Conservation (phyloP, 2,113 vertebrate species). For the Lasiurus borealis region DNA sequence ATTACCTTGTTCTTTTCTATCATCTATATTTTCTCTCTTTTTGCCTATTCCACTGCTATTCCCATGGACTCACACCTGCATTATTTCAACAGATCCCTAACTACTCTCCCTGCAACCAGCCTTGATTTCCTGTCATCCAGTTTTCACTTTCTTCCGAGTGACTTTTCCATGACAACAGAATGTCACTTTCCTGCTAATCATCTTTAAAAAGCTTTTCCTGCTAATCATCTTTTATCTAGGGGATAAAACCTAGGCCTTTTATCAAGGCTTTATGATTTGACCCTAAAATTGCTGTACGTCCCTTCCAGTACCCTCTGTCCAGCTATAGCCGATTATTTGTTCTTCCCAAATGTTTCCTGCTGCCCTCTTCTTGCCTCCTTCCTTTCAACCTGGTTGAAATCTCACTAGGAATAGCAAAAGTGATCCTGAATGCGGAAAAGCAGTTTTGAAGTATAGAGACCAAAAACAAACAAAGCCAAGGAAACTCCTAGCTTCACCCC, state of each 20-base stretch:
- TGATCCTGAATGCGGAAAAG: background rate
- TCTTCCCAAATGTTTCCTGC: background rate
- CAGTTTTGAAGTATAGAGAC: background rate
- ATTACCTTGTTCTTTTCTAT: too few species aligned
- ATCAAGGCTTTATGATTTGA: background rate
- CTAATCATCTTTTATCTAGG: too few species aligned
- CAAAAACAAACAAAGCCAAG: background rate
- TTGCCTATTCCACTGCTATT: background rate
- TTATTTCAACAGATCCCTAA: background rate
- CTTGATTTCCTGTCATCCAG: background rate
- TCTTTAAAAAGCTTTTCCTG: background rate
- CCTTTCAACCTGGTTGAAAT: conserved; percentile 10
- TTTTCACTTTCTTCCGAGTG: background rate
- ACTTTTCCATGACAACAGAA: background rate
- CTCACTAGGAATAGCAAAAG: background rate
- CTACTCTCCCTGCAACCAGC: background rate
- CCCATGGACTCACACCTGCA: background rate
- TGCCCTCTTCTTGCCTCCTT: background rate
- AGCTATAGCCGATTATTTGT: background rate
- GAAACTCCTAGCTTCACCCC: background rate
- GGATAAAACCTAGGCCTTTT: background rate
- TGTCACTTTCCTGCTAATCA: background rate
- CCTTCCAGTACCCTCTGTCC: background rate
- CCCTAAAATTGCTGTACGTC: background rate
- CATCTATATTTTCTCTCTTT: background rate